Conservation (phyloP, 2,888 invertebrate genomes). For the Clanis bilineata region DNA sequence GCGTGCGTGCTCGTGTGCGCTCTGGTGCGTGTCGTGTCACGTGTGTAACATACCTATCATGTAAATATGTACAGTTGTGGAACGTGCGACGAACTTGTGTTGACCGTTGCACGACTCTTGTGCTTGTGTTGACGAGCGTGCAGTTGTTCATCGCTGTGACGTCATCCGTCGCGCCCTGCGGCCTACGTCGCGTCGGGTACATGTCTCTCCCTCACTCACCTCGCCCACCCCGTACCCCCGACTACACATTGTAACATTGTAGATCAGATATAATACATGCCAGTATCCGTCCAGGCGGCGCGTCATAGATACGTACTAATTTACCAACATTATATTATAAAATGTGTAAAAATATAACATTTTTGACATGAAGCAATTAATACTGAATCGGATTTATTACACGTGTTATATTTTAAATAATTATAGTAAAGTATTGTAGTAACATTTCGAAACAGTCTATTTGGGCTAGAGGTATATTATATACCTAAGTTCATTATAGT, state of each 20-base stretch:
- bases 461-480: no score
- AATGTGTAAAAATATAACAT: no score
- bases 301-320: neutral
- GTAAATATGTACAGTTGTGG: constrained; percentile 10
- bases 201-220: neutral
- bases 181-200: neutral
- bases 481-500: no score
- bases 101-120: neutral
- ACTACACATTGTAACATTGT: no score
- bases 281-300: constrained; percentile 1
- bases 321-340: neutral
- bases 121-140: constrained; percentile 6
- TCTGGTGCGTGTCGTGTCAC: constrained; percentile 13
- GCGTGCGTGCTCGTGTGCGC: neutral
- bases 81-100: constrained; percentile 9
- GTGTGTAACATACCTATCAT: constrained; percentile 3
- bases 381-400: no score
- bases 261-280: no score
- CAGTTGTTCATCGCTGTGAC: neutral
- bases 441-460: no score
- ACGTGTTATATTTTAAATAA: no score
- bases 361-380: no score
- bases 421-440: no score
- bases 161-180: neutral
- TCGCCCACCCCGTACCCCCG: neutral